Evolutionary conservation across 2,113 vertebrate genomes (phyloP), one percentile per base, ranked within the genome.

Genomic region (Oceanodroma tethys): DNA sequence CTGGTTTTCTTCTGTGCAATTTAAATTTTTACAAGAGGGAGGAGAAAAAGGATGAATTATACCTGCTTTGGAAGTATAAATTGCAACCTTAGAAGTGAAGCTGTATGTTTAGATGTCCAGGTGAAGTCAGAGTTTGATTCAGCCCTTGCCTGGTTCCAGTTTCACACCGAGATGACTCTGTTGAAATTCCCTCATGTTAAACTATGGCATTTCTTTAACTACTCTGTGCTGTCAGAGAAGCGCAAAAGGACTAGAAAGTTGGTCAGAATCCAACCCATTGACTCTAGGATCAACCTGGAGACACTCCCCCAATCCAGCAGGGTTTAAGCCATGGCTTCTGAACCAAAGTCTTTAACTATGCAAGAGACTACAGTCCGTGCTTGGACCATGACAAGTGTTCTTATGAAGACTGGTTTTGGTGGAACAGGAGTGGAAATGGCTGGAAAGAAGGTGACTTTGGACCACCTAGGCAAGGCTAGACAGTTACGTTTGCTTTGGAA

Each of bases 131-230:
- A 48, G 22, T 47, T 76, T 67, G 25, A 66, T 66, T 89, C 47
- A 90, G 72, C 7, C 30, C 3, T 55, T 83, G 42, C 14, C 34
- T 40, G 13, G 11, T 73, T 58, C 55, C 36, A 80, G 30, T 70
- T 84, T 48, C 73, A 70, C 50, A 52, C 11, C 2, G 7, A 74
- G 22, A 16, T 25, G 17, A 60, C 45, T 53, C 23, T 36, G 53
- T 7, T 55, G 30, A 76, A 76, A 75, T n/a, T 85, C 38, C 3
- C 32, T 65, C 3, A 19, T 16, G 11, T 67, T 43, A 50, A 82
- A 50, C 12, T 59, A 25, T 19, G 13, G 21, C 1, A 0, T 32
- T 63, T 67, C 29, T 81, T 75, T 50, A 70, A 3, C 0, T 59
- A 59, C 5, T 71, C n/a, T 78, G 13, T 80, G 25, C 45, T 40